Evolutionary conservation across 2,797 vertebrate species (phyloP).

Genomic region (Tauraco hartlaubi): DNA sequence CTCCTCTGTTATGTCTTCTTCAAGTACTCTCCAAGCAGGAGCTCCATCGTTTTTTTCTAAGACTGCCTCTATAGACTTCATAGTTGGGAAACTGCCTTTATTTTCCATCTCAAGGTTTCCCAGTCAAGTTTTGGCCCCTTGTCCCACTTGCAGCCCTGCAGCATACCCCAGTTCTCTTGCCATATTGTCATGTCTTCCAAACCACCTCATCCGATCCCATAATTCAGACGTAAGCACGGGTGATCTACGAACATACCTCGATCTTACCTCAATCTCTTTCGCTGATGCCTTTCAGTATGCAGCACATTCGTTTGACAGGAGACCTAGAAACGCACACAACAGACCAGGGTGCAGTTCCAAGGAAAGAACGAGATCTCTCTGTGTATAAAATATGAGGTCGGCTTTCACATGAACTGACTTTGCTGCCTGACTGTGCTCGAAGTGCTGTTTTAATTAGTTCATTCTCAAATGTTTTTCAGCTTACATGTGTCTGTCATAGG

Average conservation of each 20-base stretch:
- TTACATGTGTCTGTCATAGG: background rate
- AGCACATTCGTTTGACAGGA: background rate
- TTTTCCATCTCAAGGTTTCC: background rate
- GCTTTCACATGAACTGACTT: background rate
- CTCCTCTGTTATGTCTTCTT: background rate
- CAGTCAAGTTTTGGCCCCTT: background rate
- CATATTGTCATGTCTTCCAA: background rate
- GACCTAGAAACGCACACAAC: background rate
- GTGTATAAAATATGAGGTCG: accelerated
- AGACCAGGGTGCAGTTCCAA: background rate
- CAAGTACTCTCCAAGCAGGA: background rate
- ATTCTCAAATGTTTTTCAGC: background rate
- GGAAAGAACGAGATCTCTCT: background rate
- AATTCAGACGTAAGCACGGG: background rate
- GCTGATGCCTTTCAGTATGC: background rate
- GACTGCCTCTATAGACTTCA: background rate
- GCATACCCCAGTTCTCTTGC: background rate
- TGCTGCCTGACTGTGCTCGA: background rate
- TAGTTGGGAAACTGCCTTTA: background rate
- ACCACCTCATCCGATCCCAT: accelerated
- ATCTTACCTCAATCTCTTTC: background rate
- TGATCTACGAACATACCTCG: background rate
- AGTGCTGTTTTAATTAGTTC: background rate
- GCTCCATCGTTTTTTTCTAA: background rate
- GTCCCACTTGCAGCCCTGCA: background rate